These are phyloP conservation scores for Rugalucina vietnamica DNA, from an alignment of 2,888 invertebrate genomes.

Conservation along the genomic window DNA sequence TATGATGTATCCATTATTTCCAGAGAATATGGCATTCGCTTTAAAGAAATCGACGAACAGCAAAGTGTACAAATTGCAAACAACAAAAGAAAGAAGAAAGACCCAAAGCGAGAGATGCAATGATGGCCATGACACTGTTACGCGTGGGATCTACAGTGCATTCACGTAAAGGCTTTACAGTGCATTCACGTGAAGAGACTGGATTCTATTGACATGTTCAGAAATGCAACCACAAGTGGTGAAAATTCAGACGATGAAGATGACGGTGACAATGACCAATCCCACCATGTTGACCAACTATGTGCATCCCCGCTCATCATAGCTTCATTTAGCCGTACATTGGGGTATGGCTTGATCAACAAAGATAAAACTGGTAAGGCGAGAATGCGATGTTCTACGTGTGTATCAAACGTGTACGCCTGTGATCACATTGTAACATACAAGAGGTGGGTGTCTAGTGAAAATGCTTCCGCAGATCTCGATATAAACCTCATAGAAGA, in stretches of 20 bases:
- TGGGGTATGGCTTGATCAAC: not conserved
- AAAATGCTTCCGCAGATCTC: not conserved
- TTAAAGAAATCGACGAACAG: too few species aligned
- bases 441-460: not conserved
- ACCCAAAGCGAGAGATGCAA: too few species aligned
- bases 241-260: not conserved
- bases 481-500: not conserved
- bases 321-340: not conserved
- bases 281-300: not conserved
- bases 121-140: too few species aligned
- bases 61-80: too few species aligned
- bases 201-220: not conserved
- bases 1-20: too few species aligned
- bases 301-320: not conserved
- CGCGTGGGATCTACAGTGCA: too few species aligned
- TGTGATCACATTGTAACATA: not conserved
- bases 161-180: too few species aligned
- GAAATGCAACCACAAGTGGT: not conserved
- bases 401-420: not conserved
- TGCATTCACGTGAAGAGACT: not conserved
- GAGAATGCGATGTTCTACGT: not conserved
- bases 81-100: too few species aligned
- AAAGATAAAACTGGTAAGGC: not conserved
- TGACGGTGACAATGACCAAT: not conserved
- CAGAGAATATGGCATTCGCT: too few species aligned